Evolutionary conservation across 1,140 invertebrate genomes (phyloP).

Genomic region (Polypedilum pembai): DNA sequence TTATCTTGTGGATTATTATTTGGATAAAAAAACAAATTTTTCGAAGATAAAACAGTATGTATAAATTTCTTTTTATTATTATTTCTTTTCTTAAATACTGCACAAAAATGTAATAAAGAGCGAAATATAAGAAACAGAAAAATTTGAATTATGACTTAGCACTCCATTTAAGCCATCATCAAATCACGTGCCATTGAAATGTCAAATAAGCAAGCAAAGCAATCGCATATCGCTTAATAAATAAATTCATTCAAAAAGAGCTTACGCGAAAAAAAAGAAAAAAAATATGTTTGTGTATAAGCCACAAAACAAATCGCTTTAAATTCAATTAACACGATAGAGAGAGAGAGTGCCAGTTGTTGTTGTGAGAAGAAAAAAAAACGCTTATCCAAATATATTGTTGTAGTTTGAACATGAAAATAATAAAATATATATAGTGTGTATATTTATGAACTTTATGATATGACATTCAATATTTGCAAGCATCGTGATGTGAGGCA

Average conservation of each 20-base stretch:
- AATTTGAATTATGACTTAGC: not conserved
- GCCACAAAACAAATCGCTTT: not conserved
- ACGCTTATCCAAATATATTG: not conserved
- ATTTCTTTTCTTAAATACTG: too few species aligned
- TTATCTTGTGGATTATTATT: too few species aligned
- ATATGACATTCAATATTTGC: slow-evolving; percentile 18
- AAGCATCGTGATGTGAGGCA: not conserved
- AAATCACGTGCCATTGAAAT: slow-evolving; percentile 17
- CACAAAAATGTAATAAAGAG: too few species aligned
- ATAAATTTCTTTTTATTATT: too few species aligned
- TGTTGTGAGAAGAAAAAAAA: not conserved
- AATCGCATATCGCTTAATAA: not conserved
- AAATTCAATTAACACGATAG: slow-evolving; percentile 14
- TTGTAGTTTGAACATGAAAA: not conserved
- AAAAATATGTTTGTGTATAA: not conserved
- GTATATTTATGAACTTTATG: not conserved
- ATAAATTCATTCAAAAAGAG: not conserved
- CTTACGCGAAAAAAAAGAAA: not conserved
- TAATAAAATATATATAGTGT: not conserved
- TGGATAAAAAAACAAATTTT: too few species aligned
- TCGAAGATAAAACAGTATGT: too few species aligned
- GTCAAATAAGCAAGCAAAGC: not conserved
- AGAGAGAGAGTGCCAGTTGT: too few species aligned
- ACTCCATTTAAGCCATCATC: slow-evolving; percentile 6
- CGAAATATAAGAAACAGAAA: not conserved